phyloP scores from a whole-genome alignment of 2,113 vertebrate genomes.

The Noturus placidus region DNA sequence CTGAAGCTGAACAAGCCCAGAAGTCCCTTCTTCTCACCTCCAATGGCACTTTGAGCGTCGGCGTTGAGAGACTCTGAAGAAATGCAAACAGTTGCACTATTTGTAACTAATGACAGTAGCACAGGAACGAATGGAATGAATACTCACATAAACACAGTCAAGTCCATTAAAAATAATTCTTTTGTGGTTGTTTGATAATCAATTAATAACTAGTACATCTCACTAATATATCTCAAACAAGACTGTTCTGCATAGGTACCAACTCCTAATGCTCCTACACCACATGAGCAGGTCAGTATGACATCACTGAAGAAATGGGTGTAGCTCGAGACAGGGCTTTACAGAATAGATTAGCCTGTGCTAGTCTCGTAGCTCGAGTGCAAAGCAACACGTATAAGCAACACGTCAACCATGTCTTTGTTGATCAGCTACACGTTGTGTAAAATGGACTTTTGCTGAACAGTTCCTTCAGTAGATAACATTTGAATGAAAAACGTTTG shows the following conservation, averaged over 20 bases:
- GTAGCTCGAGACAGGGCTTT: no score
- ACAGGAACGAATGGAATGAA: not conserved
- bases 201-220: not conserved
- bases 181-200: not conserved
- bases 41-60: slow-evolving; percentile 71
- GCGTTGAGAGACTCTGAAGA: slow-evolving; percentile 76
- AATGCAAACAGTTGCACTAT: slow-evolving; percentile 29
- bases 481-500: not conserved
- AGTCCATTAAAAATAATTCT: not conserved
- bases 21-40: slow-evolving; percentile 81
- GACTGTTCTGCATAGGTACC: not conserved
- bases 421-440: not conserved
- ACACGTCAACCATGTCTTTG: not conserved
- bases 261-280: not conserved
- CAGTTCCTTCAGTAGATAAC: not conserved
- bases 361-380: not conserved
- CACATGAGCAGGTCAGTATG: not conserved
- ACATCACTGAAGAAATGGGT: no score
- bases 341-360: not conserved
- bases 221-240: not conserved
- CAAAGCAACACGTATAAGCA: not conserved
- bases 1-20: slow-evolving; percentile 85
- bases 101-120: not conserved
- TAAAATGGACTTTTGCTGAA: not conserved
- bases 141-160: not conserved